Evolutionary conservation across 2,113 vertebrate genomes (phyloP).

Genomic region (Alethe diademata): DNA sequence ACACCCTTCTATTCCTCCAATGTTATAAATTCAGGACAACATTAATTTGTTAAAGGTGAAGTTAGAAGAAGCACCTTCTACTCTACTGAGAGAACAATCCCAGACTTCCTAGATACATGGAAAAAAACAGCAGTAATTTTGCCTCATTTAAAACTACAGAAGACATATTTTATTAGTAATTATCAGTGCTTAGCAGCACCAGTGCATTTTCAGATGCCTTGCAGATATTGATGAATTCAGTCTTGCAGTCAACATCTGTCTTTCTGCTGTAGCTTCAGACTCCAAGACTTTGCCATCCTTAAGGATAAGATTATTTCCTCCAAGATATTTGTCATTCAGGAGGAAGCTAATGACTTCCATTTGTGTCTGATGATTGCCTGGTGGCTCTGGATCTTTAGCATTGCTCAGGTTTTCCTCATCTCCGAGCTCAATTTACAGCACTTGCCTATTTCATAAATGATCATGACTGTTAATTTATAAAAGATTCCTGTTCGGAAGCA

Average conservation of each 20-base stretch:
- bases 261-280: background rate
- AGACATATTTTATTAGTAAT: background rate
- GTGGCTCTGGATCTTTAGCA: background rate
- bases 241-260: background rate
- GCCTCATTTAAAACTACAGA: background rate
- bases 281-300: background rate
- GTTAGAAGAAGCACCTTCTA: background rate
- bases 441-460: background rate
- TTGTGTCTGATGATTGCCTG: background rate
- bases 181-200: background rate
- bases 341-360: slow-evolving; percentile 26
- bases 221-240: background rate
- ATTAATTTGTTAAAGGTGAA: background rate
- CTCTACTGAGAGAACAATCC: background rate
- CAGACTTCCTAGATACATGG: background rate
- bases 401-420: background rate
- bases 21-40: background rate
- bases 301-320: background rate
- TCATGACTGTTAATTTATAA: background rate
- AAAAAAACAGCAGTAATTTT: background rate
- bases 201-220: background rate
- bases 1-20: background rate
- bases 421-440: background rate
- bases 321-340: background rate
- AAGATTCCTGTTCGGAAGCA: background rate